These are phyloP conservation scores for Electrophaes corylata DNA, from an alignment of 2,888 invertebrate genomes.

Conservation along the genomic window DNA sequence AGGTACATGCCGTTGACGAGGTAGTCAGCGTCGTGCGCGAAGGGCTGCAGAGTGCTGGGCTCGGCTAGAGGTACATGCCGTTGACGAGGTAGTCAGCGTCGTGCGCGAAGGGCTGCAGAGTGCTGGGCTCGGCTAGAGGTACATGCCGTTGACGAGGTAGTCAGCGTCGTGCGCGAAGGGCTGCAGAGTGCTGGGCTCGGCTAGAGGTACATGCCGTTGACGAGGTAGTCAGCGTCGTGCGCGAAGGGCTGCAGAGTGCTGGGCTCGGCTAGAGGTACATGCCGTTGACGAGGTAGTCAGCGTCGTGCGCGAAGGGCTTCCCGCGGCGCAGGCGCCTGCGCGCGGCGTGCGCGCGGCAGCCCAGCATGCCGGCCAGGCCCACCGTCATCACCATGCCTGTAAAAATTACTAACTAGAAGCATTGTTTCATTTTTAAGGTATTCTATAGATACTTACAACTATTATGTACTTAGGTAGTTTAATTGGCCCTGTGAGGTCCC, in stretches of 20 bases:
- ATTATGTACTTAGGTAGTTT: too few relatives aligned
- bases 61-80: too few relatives aligned
- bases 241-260: constrained; percentile 88
- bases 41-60: too few relatives aligned
- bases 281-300: constrained; percentile 98
- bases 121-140: constrained; percentile 86
- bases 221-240: constrained; percentile 97
- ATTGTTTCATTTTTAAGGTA: too few relatives aligned
- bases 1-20: constrained; percentile 99
- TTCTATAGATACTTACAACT: too few relatives aligned
- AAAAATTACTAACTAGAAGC: too few relatives aligned
- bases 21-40: constrained; percentile 98
- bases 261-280: constrained; percentile 94
- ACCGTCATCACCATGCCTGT: constrained; percentile 91
- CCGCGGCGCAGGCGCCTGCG: constrained; percentile 90
- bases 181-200: constrained; percentile 85
- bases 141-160: constrained; percentile 99
- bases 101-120: constrained; percentile 93
- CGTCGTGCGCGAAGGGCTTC: constrained; percentile 94
- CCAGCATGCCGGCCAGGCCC: constrained; percentile 91
- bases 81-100: too few relatives aligned
- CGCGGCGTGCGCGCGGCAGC: constrained; percentile 92
- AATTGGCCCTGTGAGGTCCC: too few relatives aligned
- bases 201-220: constrained; percentile 99
- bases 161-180: constrained; percentile 96